phyloP scores from a whole-genome alignment of 35 echinoderm and acorn worm species.

The Nesometra sesokonis region DNA sequence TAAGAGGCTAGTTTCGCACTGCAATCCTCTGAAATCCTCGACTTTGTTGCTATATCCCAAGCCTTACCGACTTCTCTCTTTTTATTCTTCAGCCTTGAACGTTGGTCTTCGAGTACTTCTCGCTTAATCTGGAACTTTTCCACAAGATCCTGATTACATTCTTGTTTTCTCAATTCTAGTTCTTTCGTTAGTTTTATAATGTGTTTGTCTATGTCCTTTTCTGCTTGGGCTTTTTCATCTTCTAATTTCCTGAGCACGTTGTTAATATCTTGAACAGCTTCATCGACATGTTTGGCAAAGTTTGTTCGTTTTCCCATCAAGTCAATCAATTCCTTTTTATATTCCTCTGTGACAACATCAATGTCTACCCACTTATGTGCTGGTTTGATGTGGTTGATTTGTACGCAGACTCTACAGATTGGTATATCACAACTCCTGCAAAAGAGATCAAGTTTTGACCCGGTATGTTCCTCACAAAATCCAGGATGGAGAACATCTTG shows the following conservation, averaged over 20 bases:
- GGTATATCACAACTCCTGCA: background rate
- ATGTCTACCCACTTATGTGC: background rate
- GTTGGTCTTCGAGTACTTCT: background rate
- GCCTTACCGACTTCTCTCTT: background rate
- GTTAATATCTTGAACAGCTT: background rate
- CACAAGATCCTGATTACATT: background rate
- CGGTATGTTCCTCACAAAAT: background rate
- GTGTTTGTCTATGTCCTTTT: background rate
- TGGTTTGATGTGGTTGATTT: background rate
- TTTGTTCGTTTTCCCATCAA: background rate
- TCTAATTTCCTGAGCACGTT: background rate
- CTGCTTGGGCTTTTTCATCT: background rate
- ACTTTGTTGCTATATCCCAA: background rate
- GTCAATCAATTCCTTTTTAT: background rate
- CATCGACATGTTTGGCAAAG: background rate
- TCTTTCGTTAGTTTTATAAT: background rate
- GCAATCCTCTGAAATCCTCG: background rate
- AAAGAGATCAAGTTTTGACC: background rate
- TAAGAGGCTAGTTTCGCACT: background rate
- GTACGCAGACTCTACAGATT: background rate
- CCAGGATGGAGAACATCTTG: background rate
- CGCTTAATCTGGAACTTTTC: background rate
- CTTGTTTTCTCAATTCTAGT: background rate
- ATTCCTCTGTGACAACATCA: background rate
- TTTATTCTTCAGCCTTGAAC: background rate